Evolutionary conservation across 2,888 invertebrate genomes (phyloP), one percentile per base, ranked within the genome.

Genomic region (Argyresthia goedartella): DNA sequence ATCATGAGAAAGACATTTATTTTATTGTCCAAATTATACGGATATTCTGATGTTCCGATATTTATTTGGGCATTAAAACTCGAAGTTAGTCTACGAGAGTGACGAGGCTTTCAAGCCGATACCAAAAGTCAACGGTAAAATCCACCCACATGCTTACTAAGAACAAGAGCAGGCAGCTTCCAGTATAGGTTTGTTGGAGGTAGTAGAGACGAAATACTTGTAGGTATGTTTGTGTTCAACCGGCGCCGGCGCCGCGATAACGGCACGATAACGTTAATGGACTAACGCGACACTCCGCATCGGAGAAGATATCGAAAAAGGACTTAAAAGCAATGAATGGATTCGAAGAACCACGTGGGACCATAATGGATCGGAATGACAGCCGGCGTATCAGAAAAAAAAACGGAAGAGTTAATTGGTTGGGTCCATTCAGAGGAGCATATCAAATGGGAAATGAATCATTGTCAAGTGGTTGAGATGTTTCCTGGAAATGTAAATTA

Each of bases 241-340:
- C 13, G 49, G 51, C 82, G 82, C 81, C 81, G 81, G 81, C 82
- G 81, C 80, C 70, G 61, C 73, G 81, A 81, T 80, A 79, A 74
- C 75, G 70, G 60, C 25, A 66, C 72, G 82, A 82, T 85, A 85
- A 78, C 76, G 69, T 71, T 85, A 85, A 85, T 85, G 84, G 84
- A 81, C 64, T 13, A 35, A 8, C 46, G 25, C 33, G 33, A 34
- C 34, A 46, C 46, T 10, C 25, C 25, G 41, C 15, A 39, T 42
- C 41, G 41, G 16, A 16, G 10, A 41, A 49, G 49, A 49, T 49
- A 49, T 41, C 33, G 46, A 13, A 44, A 13, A 44, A 46, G 41
- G n/a, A 13, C 41, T 42, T 66, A 69, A 71, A 71, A 66, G 69
- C 69, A 70, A 71, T 81, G 79, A 82, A 82, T 81, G 84, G 71